Conservation (phyloP, 1,140 invertebrate species). For the Euura saliciscinereae region DNA sequence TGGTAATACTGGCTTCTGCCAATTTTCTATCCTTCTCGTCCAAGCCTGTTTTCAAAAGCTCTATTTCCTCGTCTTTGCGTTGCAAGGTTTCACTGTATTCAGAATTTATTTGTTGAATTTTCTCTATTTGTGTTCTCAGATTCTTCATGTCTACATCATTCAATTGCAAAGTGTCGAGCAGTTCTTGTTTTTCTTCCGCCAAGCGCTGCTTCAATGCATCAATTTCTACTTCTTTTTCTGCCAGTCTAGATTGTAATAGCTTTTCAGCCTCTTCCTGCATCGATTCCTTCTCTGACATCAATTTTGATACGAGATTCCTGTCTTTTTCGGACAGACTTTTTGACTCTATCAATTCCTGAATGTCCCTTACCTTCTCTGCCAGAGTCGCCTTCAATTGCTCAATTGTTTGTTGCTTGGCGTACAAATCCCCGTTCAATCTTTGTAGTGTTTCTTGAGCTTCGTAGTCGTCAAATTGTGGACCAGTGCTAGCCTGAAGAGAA, state of each 20-base stretch:
- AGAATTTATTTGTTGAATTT: slow-evolving; percentile 8
- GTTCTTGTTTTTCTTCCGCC: slow-evolving; percentile 30
- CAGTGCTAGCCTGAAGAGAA: slow-evolving; percentile 29
- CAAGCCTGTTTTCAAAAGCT: slow-evolving; percentile 9
- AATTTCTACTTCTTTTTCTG: slow-evolving; percentile 44
- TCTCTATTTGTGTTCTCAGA: slow-evolving; percentile 35
- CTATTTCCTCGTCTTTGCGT: slow-evolving; percentile 32
- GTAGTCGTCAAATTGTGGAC: slow-evolving; percentile 36
- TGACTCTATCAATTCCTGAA: slow-evolving; percentile 24
- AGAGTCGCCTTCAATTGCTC: slow-evolving; percentile 33
- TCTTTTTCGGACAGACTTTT: slow-evolving; percentile 37
- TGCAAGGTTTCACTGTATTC: slow-evolving; percentile 24
- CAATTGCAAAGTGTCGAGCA: slow-evolving; percentile 30
- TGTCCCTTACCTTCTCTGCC: slow-evolving; percentile 30
- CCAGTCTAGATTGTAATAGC: slow-evolving; percentile 27
- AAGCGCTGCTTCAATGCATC: slow-evolving; percentile 28
- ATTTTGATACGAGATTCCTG: slow-evolving; percentile 30
- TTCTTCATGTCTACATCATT: slow-evolving; percentile 38
- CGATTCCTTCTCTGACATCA: slow-evolving; percentile 42
- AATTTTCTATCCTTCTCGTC: slow-evolving; percentile 45
- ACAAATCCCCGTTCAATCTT: slow-evolving; percentile 37
- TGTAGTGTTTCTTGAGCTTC: slow-evolving; percentile 36
- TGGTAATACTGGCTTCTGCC: slow-evolving; percentile 44
- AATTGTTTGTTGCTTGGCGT: slow-evolving; percentile 39
- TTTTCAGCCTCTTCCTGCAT: slow-evolving; percentile 32